Evolutionary conservation across 2,888 invertebrate genomes (phyloP).

Genomic region (Polyommatus iphigenia): DNA sequence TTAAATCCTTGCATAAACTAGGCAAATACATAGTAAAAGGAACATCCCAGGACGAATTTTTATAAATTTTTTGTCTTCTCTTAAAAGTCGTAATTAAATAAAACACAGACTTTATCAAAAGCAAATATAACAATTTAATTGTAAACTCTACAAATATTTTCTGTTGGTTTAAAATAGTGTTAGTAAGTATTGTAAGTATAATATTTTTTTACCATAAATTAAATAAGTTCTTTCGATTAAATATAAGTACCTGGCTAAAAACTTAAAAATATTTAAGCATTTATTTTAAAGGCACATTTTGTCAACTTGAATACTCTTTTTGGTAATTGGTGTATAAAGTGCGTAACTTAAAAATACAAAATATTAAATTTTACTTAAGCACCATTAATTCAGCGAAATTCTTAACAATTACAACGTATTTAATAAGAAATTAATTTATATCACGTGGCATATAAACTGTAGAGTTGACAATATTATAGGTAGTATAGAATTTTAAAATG

Average conservation of each 20-base stretch:
- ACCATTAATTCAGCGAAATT: slow-evolving; percentile 60
- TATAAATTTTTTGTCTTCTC: too few species aligned
- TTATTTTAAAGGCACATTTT: not conserved
- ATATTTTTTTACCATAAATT: not conserved
- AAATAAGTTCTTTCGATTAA: not conserved
- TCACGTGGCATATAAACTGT: not conserved
- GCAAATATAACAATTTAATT: slow-evolving; percentile 12
- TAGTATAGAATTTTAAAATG: too few species aligned
- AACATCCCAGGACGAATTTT: too few species aligned
- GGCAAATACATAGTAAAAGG: too few species aligned
- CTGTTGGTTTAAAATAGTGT: not conserved
- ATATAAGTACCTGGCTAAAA: not conserved
- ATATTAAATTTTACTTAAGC: slow-evolving; percentile 21
- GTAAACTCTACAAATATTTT: not conserved
- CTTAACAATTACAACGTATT: slow-evolving; percentile 6
- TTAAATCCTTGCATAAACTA: too few species aligned
- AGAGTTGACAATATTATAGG: not conserved
- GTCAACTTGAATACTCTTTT: not conserved
- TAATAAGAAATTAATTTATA: not conserved
- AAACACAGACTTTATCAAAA: slow-evolving; percentile 10
- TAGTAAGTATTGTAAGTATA: not conserved
- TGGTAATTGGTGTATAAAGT: not conserved
- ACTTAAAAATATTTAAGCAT: not conserved
- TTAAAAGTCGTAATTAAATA: not conserved
- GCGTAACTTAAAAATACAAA: not conserved